phyloP scores from a whole-genome alignment of 2,888 invertebrate genomes.

The Tenthredo scrophulariae region DNA sequence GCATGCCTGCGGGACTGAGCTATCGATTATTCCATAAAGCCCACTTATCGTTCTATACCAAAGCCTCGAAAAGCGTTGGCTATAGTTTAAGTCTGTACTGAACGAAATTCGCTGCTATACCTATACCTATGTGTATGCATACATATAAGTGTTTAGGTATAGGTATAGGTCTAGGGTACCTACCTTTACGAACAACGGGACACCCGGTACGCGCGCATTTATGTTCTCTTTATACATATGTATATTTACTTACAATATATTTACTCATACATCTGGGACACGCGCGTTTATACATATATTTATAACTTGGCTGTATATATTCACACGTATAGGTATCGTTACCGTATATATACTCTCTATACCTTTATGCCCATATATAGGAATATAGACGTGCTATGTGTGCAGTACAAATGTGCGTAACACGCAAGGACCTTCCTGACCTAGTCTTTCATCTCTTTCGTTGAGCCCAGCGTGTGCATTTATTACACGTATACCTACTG shows the following conservation, averaged over 20 bases:
- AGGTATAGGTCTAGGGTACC: background rate
- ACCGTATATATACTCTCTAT: background rate
- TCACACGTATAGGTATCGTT: constrained; percentile 33
- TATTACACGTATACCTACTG: background rate
- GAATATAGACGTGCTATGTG: background rate
- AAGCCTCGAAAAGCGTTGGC: constrained; percentile 45
- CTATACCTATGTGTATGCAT: background rate
- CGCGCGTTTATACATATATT: background rate
- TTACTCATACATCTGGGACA: constrained; percentile 6
- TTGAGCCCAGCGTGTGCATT: constrained; percentile 35
- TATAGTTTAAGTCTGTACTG: constrained; percentile 4
- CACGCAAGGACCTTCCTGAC: constrained; percentile 52
- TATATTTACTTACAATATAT: constrained; percentile 21
- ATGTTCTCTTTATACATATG: background rate
- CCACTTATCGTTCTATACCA: constrained; percentile 51
- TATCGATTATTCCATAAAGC: constrained; percentile 54
- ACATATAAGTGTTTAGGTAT: background rate
- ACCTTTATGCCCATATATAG: background rate
- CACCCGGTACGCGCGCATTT: constrained; percentile 33
- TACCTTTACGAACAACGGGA: constrained; percentile 29
- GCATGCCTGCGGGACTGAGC: constrained; percentile 53
- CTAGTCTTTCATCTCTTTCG: constrained; percentile 51
- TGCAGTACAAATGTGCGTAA: constrained; percentile 35
- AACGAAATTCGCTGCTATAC: background rate
- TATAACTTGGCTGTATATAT: background rate